phyloP scores from a whole-genome alignment of 2,797 vertebrate species.

The Discoglossus pictus region DNA sequence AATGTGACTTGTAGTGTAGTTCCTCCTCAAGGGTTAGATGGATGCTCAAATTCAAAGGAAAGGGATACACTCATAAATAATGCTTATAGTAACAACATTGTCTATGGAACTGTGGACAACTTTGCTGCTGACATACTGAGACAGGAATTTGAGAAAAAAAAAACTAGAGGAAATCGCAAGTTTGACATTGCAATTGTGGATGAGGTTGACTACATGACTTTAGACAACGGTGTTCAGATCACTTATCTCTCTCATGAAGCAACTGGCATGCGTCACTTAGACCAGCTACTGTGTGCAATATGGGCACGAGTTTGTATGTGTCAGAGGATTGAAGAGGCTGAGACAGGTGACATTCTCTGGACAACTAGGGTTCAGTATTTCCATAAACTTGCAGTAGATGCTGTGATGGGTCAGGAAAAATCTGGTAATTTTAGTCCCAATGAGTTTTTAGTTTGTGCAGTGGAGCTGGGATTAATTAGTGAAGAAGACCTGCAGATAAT shows the following conservation, averaged over 20 bases:
- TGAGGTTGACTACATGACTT: conserved; percentile 61
- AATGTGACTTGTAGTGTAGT: conserved; percentile 51
- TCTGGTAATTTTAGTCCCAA: conserved; percentile 27
- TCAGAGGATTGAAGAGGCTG: conserved; percentile 53
- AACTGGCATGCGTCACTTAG: conserved; percentile 54
- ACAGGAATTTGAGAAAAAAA: conserved; percentile 57
- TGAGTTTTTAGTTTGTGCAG: conserved; percentile 42
- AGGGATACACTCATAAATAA: conserved; percentile 28
- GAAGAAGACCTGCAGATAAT: conserved; percentile 47
- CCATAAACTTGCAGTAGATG: conserved; percentile 44
- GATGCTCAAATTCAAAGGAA: conserved; percentile 3
- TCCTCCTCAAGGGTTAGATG: conserved; percentile 35
- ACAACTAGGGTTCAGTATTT: conserved; percentile 53
- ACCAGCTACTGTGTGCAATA: conserved; percentile 55
- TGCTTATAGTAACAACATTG: conserved; percentile 50
- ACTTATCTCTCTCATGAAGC: conserved; percentile 59
- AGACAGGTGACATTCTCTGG: conserved; percentile 54
- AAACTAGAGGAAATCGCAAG: conserved; percentile 40
- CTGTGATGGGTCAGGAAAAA: conserved; percentile 36
- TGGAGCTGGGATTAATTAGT: conserved; percentile 41
- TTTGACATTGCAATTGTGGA: conserved; percentile 59
- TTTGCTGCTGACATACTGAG: conserved; percentile 56
- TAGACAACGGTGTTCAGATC: conserved; percentile 60
- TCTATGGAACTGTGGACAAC: conserved; percentile 53
- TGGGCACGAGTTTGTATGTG: conserved; percentile 56